Evolutionary conservation across 2,888 invertebrate genomes (phyloP).

Genomic region (Steinernema hermaphroditum): DNA sequence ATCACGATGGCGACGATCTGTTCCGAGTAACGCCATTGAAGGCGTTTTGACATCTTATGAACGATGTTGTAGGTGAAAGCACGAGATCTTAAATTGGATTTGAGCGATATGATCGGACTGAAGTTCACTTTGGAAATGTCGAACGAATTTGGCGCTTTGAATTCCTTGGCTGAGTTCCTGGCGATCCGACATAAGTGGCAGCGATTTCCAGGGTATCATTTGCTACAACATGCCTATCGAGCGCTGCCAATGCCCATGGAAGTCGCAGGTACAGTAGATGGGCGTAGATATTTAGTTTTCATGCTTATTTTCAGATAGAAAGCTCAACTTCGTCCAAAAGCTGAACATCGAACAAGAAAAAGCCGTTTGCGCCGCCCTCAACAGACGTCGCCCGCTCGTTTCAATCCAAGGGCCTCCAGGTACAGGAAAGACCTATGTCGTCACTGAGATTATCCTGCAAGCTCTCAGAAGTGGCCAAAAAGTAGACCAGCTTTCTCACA

Average conservation of each 20-base stretch:
- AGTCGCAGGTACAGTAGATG: neutral
- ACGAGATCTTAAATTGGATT: neutral
- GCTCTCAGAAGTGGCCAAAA: slow-evolving; percentile 31
- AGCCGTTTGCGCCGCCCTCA: slow-evolving; percentile 32
- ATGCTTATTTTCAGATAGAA: neutral
- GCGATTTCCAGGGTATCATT: slow-evolving; percentile 19
- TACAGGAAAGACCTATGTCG: slow-evolving; percentile 32
- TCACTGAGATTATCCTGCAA: slow-evolving; percentile 46
- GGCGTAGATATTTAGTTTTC: neutral
- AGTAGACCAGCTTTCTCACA: too few relatives aligned
- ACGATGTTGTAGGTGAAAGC: neutral
- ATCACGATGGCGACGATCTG: neutral
- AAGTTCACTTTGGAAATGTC: slow-evolving; percentile 17
- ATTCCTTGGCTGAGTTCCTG: slow-evolving; percentile 26
- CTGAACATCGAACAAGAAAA: slow-evolving; percentile 28
- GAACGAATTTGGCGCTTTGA: slow-evolving; percentile 22
- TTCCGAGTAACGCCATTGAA: neutral
- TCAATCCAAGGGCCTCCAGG: slow-evolving; percentile 32
- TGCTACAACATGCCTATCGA: slow-evolving; percentile 32
- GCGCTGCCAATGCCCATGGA: slow-evolving; percentile 27
- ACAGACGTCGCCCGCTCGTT: slow-evolving; percentile 26
- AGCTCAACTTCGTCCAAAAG: slow-evolving; percentile 26
- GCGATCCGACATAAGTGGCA: slow-evolving; percentile 25
- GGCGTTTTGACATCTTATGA: neutral
- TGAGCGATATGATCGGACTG: neutral